Percentiles rank a stretch among this genome's conserved stretches.
phyloP scores from a whole-genome alignment of 2,888 invertebrate species.

The Candidula unifasciata region DNA sequence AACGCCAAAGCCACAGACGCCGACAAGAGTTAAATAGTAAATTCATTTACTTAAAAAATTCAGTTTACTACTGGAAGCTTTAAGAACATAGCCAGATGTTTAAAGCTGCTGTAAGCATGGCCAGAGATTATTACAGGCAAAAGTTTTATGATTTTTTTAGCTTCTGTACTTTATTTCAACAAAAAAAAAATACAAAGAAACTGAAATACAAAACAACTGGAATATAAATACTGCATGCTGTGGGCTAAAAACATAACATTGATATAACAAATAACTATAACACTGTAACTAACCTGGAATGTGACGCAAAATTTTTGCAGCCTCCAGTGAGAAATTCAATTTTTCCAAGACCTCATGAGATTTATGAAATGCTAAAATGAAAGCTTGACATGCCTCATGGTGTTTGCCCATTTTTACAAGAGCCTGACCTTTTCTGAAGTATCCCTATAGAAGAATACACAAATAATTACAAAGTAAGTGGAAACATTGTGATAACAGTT shows the following conservation, averaged over 20 bases:
- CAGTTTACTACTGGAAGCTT: too few species aligned
- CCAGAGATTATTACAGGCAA: too few species aligned
- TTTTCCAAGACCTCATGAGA: slow-evolving; percentile 9
- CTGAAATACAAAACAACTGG: neutral
- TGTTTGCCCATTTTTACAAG: slow-evolving; percentile 13
- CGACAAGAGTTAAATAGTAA: too few species aligned
- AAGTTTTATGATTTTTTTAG: too few species aligned
- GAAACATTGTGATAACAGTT: too few species aligned
- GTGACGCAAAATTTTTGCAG: neutral
- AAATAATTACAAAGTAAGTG: neutral
- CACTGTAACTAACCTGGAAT: slow-evolving; percentile 12
- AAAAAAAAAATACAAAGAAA: too few species aligned
- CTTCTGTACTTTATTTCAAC: too few species aligned
- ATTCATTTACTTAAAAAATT: too few species aligned
- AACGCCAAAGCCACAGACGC: too few species aligned
- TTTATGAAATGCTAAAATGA: slow-evolving; percentile 14
- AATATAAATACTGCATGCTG: neutral
- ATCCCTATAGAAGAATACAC: slow-evolving; percentile 22
- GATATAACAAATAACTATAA: neutral
- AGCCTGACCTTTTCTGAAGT: slow-evolving; percentile 41
- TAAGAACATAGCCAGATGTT: too few species aligned
- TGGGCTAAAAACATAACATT: too few species aligned
- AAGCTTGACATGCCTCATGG: neutral
- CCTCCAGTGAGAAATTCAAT: neutral
- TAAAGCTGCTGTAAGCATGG: too few species aligned